phyloP scores from a whole-genome alignment of 2,113 vertebrate species.

The Macrotus californicus region DNA sequence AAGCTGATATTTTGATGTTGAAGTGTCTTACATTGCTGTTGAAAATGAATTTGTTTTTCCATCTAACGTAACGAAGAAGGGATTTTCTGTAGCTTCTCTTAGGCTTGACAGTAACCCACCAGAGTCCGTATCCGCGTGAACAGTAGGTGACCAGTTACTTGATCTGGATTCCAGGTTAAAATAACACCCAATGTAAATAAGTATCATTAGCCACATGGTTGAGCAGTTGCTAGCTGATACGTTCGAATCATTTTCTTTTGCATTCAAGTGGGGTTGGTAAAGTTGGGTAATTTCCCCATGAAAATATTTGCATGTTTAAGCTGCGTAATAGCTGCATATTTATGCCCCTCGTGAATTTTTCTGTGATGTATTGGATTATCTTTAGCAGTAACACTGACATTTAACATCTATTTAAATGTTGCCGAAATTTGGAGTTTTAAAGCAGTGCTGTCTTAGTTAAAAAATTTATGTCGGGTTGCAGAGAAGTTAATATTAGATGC shows the following conservation, averaged over 20 bases:
- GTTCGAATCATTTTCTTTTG: not conserved
- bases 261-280: not conserved
- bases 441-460: not conserved
- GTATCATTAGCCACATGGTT: not conserved
- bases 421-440: not conserved
- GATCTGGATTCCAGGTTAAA: not conserved
- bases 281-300: not conserved
- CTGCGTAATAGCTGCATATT: not conserved
- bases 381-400: not conserved
- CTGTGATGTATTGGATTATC: not conserved
- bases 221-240: not conserved
- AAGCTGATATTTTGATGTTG: not conserved
- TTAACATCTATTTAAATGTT: not conserved
- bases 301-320: not conserved
- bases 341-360: not conserved
- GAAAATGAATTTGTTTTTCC: not conserved
- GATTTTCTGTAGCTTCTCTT: not conserved
- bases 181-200: not conserved
- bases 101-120: too few relatives aligned
- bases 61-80: accelerated
- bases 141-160: not conserved
- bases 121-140: accelerated
- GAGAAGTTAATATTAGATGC: not conserved
- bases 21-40: not conserved
- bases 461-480: not conserved